These are phyloP conservation scores for Ia io DNA, from an alignment of 2,113 vertebrate species.

Conservation along the genomic window DNA sequence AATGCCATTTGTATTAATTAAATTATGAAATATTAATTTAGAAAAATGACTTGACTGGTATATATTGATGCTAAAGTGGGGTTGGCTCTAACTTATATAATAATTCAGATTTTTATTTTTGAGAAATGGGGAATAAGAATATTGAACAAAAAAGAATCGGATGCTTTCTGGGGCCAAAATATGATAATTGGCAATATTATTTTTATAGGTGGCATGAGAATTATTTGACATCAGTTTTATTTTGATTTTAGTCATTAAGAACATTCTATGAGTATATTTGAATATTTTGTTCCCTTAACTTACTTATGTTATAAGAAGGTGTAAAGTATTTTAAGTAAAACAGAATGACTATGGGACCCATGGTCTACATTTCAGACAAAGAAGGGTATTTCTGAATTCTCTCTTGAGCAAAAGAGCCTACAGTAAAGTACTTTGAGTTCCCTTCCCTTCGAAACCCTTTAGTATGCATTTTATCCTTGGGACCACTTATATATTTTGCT, in stretches of 20 bases:
- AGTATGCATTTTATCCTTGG: neutral
- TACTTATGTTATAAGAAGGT: neutral
- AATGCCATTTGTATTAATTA: constrained; percentile 24
- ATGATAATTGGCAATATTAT: neutral
- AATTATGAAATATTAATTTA: constrained; percentile 23
- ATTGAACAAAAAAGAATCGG: neutral
- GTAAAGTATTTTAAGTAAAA: neutral
- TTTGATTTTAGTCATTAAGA: neutral
- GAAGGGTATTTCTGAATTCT: neutral
- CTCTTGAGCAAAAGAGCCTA: neutral
- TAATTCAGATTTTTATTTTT: neutral
- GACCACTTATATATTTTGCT: neutral
- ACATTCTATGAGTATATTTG: neutral
- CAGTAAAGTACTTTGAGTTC: neutral
- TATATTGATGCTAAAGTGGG: neutral
- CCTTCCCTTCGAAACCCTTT: neutral
- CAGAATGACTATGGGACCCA: neutral
- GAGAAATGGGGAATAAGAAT: neutral
- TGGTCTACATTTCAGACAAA: neutral
- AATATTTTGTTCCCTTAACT: neutral
- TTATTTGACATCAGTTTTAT: neutral
- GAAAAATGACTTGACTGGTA: neutral
- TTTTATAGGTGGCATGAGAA: neutral
- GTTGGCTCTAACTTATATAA: neutral
- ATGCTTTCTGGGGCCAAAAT: neutral